Evolutionary conservation across 2,888 invertebrate species (phyloP), one percentile per base, ranked within the genome.

Genomic region (Ptilodon capucinus): DNA sequence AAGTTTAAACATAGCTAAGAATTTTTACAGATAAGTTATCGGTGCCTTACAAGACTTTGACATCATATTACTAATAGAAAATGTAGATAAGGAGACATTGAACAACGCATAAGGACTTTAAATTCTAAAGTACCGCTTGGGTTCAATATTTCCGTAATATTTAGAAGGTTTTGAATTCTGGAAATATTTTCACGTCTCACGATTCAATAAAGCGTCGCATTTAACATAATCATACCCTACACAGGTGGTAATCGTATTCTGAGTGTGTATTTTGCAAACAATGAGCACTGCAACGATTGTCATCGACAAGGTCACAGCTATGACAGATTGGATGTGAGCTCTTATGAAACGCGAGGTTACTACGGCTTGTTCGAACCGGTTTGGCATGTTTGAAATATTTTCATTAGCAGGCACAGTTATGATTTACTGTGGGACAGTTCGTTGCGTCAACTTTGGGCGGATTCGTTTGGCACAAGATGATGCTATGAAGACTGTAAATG

Each of bases 311-410:
- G 75, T 71, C 71, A 55, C 44, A 40, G 45, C 62, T 67, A 67
- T 71, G 74, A 75, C 71, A 57, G 68, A 72, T 74, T 60, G 66
- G 55, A 64, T 63, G 54, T 48, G 51, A 51, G 49, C 56, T 55
- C 57, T 67, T 68, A 66, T 61, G 61, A 66, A 64, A 64, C 59
- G 45, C 59, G 58, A 64, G 62, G 57, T 48, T 56, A 63, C 51
- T 44, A 25, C n/a, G 14, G 21, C 25, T 9, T 16, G 40, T 25
- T 40, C 21, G 25, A 40, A 40, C 40, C 40, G 25, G 40, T 40
- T 25, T 8, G 23, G 40, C 13, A 25, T 47, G 35, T 39, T 41
- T 14, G 25, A 40, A 40, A 40, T 40, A 40, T 23, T 40, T 40
- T 40, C 38, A 40, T 25, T 11, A 14, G 23, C 16, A 40, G 32